These are phyloP conservation scores for Bubo scandiacus DNA, from an alignment of 2,113 vertebrate genomes.

Conservation along the genomic window DNA sequence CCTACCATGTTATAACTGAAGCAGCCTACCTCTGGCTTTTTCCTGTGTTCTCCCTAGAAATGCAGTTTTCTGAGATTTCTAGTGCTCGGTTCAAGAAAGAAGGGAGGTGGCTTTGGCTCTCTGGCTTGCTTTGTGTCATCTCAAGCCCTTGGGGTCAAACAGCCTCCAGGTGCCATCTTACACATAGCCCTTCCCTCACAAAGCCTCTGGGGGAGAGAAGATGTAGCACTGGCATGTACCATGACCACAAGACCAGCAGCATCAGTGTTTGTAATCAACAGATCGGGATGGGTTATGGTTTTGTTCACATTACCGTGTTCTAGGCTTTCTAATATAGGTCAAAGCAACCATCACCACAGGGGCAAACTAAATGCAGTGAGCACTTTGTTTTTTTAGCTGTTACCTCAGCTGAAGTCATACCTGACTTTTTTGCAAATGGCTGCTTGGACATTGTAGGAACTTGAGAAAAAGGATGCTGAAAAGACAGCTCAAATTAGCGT, in stretches of 20 bases:
- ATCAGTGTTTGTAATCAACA: neutral
- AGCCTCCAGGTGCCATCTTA: neutral
- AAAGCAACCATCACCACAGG: neutral
- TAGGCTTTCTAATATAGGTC: neutral
- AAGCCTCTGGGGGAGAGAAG: neutral
- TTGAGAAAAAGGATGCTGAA: neutral
- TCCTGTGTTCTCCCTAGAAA: neutral
- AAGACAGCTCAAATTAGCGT: neutral
- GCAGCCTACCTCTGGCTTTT: neutral
- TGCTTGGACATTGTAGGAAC: neutral
- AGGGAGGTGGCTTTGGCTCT: neutral
- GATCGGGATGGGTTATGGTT: neutral
- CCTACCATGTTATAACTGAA: neutral
- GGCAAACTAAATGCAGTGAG: neutral
- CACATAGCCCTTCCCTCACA: neutral
- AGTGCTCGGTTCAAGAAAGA: neutral
- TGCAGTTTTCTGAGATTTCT: neutral
- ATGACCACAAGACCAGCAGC: neutral
- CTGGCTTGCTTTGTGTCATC: neutral
- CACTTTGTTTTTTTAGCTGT: neutral
- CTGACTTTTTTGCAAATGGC: neutral
- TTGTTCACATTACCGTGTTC: neutral
- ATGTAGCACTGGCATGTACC: accelerated
- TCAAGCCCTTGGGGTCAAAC: neutral
- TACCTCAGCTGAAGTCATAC: neutral